Base-by-base conservation (phyloP, 1,140 invertebrate species). In the Bombus terrestris region DNA sequence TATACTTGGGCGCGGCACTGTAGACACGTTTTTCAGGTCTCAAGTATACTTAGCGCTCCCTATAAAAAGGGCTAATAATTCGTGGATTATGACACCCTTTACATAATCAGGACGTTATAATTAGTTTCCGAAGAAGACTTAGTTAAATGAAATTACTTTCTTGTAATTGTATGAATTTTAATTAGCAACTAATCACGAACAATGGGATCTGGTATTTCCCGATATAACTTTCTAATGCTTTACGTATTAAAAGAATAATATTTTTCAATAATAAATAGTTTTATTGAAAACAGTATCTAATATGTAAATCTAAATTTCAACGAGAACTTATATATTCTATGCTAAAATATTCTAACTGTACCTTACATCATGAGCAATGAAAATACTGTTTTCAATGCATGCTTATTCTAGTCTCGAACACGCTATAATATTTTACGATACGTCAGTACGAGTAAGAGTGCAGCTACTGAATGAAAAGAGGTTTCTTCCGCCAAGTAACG, bases 21-120 rank as follows among this genome's bases (percentile, higher is more conserved):
- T 73, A 80, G 85, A 78, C 88, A 89, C 80, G 87, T 80, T 83
- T 89, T 81, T 77, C 81, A 89, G 47, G 59, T 74, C 86, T 57
- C 41, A 41, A 85, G 82, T 62, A 59, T 76, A 83, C 75, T 79
- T 47, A 62, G 25, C 76, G 74, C 76, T 71, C 53, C 37, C 80
- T 72, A 84, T 59, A 77, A 83, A 88, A 86, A 64, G 84, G 77
- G 77, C 64, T 81, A 86, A 86, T 79, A 86, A 89, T 81, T 85
- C 47, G 32, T 81, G 43, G 43, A 37, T 43, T 69, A 53, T 37
- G 62, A 59, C 57, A 32, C 43, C 47, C 57, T 68, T 68, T 35
- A n/a, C 35, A 22, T 41, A 74, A 85, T 81, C 84, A n/a, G 59
- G 2, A 43, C 28, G 22, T n/a, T 74, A 10, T 57, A 81, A 81